Conservation (phyloP, 1,140 invertebrate genomes). For the Trachymyrmex septentrionalis region DNA sequence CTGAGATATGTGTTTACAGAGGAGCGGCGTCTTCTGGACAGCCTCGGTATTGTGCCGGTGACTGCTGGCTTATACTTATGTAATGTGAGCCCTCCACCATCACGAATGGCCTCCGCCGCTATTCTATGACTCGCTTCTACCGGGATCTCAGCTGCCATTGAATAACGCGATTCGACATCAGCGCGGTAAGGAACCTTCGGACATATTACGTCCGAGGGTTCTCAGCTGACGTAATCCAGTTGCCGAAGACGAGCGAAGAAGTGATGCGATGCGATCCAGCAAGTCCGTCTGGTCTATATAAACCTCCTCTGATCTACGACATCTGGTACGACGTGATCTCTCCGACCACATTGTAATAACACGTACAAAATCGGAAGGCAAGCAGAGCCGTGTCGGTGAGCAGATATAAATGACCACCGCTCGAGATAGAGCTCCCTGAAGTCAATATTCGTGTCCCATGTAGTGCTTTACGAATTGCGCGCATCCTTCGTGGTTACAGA, state of each 20-base stretch:
- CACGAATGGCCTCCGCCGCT: slow-evolving; percentile 35
- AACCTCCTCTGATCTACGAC: slow-evolving; percentile 53
- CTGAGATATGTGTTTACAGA: slow-evolving; percentile 74
- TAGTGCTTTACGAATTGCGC: neutral
- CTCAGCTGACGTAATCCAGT: slow-evolving; percentile 71
- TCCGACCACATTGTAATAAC: slow-evolving; percentile 50
- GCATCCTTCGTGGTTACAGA: slow-evolving; percentile 5
- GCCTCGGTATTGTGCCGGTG: slow-evolving; percentile 74
- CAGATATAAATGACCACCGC: slow-evolving; percentile 50
- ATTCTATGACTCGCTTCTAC: slow-evolving; percentile 66
- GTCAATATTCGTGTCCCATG: slow-evolving; percentile 37
- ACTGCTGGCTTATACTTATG: slow-evolving; percentile 77
- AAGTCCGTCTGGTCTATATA: slow-evolving; percentile 37
- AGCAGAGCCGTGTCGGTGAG: slow-evolving; percentile 24
- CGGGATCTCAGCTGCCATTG: slow-evolving; percentile 71
- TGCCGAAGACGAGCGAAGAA: slow-evolving; percentile 57
- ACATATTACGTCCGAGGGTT: slow-evolving; percentile 63
- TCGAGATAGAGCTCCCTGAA: slow-evolving; percentile 47
- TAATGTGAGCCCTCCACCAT: slow-evolving; percentile 74
- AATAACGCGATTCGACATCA: slow-evolving; percentile 51
- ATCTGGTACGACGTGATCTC: slow-evolving; percentile 48
- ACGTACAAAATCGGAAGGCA: slow-evolving; percentile 49
- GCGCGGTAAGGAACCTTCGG: slow-evolving; percentile 47
- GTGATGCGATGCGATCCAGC: slow-evolving; percentile 41
- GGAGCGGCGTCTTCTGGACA: slow-evolving; percentile 75